These are phyloP conservation scores for Coenobita brevimanus DNA, from an alignment of 1,140 invertebrate genomes.

Conservation along the genomic window DNA sequence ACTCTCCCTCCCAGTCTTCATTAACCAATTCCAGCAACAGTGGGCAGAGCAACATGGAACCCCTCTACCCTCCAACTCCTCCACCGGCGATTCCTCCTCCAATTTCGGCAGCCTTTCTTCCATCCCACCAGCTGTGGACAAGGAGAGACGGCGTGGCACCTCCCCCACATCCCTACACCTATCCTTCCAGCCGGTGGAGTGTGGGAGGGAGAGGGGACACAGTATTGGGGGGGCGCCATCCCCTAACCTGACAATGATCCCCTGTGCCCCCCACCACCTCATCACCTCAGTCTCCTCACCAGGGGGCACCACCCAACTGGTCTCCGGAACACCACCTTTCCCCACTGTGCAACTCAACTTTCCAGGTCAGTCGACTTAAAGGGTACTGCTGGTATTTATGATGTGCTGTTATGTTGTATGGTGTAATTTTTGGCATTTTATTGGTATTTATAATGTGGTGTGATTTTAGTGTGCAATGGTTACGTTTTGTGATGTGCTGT, in stretches of 20 bases:
- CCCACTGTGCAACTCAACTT: conserved; percentile 44
- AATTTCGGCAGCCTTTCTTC: conserved; percentile 51
- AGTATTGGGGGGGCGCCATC: conserved; percentile 22
- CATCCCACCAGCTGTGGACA: conserved; percentile 48
- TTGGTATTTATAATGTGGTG: not conserved
- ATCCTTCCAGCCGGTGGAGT: conserved; percentile 15
- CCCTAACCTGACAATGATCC: conserved; percentile 2
- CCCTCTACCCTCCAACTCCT: not conserved
- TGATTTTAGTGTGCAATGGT: too few relatives aligned
- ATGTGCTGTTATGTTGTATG: not conserved
- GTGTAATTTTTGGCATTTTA: not conserved
- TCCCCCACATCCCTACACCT: conserved; percentile 21
- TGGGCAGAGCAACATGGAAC: conserved; percentile 54
- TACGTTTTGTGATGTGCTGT: too few relatives aligned
- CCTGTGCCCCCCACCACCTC: conserved; percentile 28
- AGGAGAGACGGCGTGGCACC: conserved; percentile 16
- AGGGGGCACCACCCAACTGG: conserved; percentile 51
- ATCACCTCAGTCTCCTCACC: conserved; percentile 57
- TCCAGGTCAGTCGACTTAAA: conserved; percentile 26
- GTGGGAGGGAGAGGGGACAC: conserved; percentile 21
- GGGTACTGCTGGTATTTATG: too few relatives aligned
- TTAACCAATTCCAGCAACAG: conserved; percentile 69
- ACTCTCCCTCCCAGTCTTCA: conserved; percentile 67
- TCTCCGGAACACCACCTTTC: conserved; percentile 25
- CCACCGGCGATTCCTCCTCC: not conserved